Evolutionary conservation across 2,797 vertebrate genomes (phyloP), one percentile per base, ranked within the genome.

Genomic region (Amblyopsis hoosieri): DNA sequence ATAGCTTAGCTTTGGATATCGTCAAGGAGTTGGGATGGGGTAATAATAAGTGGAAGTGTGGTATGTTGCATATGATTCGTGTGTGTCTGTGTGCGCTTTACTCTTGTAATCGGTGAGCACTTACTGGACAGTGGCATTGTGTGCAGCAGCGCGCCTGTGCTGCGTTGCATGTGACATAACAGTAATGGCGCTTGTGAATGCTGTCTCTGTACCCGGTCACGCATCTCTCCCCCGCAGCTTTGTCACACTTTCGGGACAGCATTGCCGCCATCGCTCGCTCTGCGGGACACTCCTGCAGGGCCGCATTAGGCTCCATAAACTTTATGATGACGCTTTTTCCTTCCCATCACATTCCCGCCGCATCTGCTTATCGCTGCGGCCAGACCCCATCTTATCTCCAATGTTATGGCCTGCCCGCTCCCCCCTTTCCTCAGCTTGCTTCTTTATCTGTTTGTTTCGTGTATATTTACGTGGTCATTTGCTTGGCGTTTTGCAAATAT

Each of bases 261-360:
- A 83, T 81, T 79, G 84, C 78, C 67, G 81, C 79, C 89, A 78
- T 31, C 71, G 83, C 84, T 89, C 75, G 84, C 88, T 81, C 86
- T 63, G 84, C 76, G 69, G 88, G 88, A 84, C 83, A 68, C 77
- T 85, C 86, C 90, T 89, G 85, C 87, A 87, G 87, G 85, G 86
- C 86, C 75, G 85, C 89, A 91, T 92, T 90, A 90, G 87, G 91
- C 87, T 80, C 90, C 85, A 90, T 91, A 92, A 92, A 91, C 85
- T 91, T 91, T 90, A 90, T 90, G 73, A 90, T 90, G 73, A 90
- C 88, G 87, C 90, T 89, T 90, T 91, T 91, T 90, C 80, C 87
- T 81, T 75, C 7, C 86, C 83, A 89, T 89, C 84, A 74, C 89
- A 88, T 87, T 31, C 85, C 84, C 81, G 75, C 71, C 80, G 79